Percentiles rank a stretch among this genome's conserved stretches.
Conservation (phyloP, 2,113 vertebrate genomes). For the Lonchura striata region DNA sequence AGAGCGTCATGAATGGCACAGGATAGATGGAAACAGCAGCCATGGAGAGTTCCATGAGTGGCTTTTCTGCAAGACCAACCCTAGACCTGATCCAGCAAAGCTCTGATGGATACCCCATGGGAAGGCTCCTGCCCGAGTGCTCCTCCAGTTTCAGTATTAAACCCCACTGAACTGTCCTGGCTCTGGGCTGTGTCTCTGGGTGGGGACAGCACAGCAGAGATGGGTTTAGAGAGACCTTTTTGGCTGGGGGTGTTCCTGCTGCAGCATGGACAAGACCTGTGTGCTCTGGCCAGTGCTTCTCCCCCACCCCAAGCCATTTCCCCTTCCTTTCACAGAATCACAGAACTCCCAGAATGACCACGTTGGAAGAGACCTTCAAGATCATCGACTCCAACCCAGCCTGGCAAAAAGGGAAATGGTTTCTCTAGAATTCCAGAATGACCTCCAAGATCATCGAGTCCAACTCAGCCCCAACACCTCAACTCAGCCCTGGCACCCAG, state of each 20-base stretch:
- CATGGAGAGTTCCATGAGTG: neutral
- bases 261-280: accelerated
- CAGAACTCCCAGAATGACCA: neutral
- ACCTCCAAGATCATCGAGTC: too few relatives aligned
- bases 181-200: neutral
- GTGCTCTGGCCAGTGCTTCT: neutral
- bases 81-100: neutral
- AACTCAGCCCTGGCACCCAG: neutral
- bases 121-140: neutral
- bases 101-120: neutral
- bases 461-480: neutral
- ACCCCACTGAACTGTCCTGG: neutral
- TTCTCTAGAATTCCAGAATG: too few relatives aligned
- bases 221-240: neutral
- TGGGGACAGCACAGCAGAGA: neutral
- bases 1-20: neutral
- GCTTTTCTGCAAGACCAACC: neutral
- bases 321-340: neutral
- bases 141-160: neutral
- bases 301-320: too few relatives aligned
- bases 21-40: neutral
- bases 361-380: neutral
- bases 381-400: accelerated
- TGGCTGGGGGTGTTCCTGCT: neutral
- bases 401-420: too few relatives aligned